Evolutionary conservation across 2,888 invertebrate genomes (phyloP).

Genomic region (Clistopyga incitator): DNA sequence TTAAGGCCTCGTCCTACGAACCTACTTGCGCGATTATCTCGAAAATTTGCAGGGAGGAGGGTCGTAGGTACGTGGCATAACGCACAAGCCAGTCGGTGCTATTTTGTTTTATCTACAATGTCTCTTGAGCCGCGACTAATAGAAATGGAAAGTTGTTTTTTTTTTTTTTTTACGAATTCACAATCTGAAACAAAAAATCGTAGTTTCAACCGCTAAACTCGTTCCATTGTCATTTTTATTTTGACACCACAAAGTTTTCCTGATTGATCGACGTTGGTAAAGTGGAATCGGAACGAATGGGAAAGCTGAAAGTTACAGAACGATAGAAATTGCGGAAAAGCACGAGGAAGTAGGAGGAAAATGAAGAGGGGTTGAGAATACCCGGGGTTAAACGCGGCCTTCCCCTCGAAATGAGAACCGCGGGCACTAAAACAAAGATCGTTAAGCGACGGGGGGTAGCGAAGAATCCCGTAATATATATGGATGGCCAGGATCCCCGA

Average conservation of each 20-base stretch:
- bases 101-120: slow-evolving; percentile 40
- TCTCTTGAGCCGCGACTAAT: slow-evolving; percentile 7
- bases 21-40: slow-evolving; percentile 67
- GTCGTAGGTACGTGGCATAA: slow-evolving; percentile 50
- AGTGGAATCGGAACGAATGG: neutral
- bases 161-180: neutral
- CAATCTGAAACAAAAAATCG: neutral
- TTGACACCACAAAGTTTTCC: neutral
- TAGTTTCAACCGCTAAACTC: neutral
- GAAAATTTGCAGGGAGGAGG: slow-evolving; percentile 23
- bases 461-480: slow-evolving; percentile 78
- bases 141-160: neutral
- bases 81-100: slow-evolving; percentile 32
- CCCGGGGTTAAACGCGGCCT: slow-evolving; percentile 45
- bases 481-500: slow-evolving; percentile 74
- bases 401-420: slow-evolving; percentile 72
- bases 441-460: slow-evolving; percentile 77
- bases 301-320: neutral
- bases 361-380: slow-evolving; percentile 55
- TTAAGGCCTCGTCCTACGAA: slow-evolving; percentile 66
- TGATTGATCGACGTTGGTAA: neutral
- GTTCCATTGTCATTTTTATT: neutral
- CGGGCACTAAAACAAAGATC: slow-evolving; percentile 79
- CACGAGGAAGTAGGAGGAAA: slow-evolving; percentile 3
- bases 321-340: neutral